These are phyloP conservation scores for Hydrocynus forskahlii DNA, from an alignment of 2,797 vertebrate genomes.

Conservation along the genomic window DNA sequence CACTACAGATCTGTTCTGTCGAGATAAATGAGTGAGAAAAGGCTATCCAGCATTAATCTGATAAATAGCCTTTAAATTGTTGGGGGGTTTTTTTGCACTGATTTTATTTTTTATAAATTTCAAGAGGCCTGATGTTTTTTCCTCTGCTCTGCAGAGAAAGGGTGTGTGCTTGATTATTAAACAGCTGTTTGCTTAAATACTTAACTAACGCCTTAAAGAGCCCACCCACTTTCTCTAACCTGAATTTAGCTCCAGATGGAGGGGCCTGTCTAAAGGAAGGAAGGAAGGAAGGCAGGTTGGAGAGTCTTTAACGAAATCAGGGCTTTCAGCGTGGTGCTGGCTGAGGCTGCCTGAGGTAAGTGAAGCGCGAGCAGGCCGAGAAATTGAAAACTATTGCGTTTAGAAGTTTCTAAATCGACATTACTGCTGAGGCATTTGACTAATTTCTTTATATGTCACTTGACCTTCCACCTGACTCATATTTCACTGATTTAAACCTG, in stretches of 20 bases:
- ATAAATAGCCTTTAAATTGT: too few relatives aligned
- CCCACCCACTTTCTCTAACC: conserved; percentile 16
- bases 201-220: neutral
- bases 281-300: conserved; percentile 18
- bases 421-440: neutral
- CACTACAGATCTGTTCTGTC: too few relatives aligned
- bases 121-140: neutral
- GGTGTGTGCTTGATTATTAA: conserved; percentile 8
- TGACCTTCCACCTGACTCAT: neutral
- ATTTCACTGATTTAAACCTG: neutral
- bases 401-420: neutral
- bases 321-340: neutral
- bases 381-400: neutral
- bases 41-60: too few relatives aligned
- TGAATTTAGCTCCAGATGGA: neutral
- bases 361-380: neutral
- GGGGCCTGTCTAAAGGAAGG: neutral
- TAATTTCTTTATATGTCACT: neutral
- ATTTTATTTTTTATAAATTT: neutral
- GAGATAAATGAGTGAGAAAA: too few relatives aligned
- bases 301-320: neutral
- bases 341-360: neutral
- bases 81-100: too few relatives aligned
- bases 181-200: conserved; percentile 1
- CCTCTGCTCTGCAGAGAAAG: neutral